These are phyloP conservation scores for Prosopocoilus inquinatus DNA, from an alignment of 2,888 invertebrate species.

Conservation along the genomic window DNA sequence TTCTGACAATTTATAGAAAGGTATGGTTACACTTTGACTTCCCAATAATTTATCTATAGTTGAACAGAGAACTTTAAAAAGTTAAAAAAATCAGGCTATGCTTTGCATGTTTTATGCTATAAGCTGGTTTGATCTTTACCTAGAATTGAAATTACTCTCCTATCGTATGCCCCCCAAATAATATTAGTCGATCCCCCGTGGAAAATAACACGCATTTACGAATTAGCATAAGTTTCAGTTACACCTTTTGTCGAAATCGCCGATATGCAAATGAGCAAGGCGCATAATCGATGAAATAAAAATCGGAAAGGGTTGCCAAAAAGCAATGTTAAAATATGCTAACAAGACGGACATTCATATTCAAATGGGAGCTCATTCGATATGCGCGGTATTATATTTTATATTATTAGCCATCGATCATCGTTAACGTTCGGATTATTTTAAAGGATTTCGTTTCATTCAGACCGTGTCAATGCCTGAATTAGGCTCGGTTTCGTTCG, in stretches of 20 bases:
- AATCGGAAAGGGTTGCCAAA: conserved; percentile 25
- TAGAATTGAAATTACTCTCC: too few species aligned
- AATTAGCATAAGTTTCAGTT: conserved; percentile 11
- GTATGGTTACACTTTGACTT: too few species aligned
- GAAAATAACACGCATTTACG: neutral
- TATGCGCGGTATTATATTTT: too few species aligned
- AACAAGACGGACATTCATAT: conserved; percentile 26
- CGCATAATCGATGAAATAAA: conserved; percentile 20
- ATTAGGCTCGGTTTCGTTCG: too few species aligned
- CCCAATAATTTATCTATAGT: too few species aligned
- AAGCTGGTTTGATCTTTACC: too few species aligned
- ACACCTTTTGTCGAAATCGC: conserved; percentile 12
- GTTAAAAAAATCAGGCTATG: too few species aligned
- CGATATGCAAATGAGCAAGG: conserved; percentile 18
- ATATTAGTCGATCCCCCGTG: too few species aligned
- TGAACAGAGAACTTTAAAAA: too few species aligned
- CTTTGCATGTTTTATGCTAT: too few species aligned
- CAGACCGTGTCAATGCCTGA: neutral
- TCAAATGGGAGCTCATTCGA: conserved; percentile 14
- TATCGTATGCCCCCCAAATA: too few species aligned
- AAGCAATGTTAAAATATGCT: conserved; percentile 29
- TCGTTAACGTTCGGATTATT: conserved; percentile 13
- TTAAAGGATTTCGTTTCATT: neutral
- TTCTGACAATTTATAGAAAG: too few species aligned
- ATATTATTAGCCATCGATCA: conserved; percentile 22